Percentiles rank a stretch among this genome's conserved stretches.
Evolutionary conservation across 2,797 vertebrate genomes (phyloP).

Genomic region (Parambassis ranga): DNA sequence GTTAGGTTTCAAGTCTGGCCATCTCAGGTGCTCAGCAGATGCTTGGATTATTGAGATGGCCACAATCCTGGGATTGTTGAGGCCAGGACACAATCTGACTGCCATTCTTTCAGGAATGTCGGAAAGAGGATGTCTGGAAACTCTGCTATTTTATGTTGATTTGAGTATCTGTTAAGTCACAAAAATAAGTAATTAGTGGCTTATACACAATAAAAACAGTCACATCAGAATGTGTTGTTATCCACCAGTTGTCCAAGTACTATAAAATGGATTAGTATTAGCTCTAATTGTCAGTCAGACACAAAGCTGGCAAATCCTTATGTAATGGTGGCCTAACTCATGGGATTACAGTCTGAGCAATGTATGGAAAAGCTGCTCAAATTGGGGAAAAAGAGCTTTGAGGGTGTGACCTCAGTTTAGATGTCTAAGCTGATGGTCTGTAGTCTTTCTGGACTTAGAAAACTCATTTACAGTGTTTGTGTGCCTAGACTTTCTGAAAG

Average conservation of each 20-base stretch:
- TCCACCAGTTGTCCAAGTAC: constrained; percentile 53
- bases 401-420: constrained; percentile 22
- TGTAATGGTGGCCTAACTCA: constrained; percentile 67
- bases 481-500: background rate
- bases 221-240: constrained; percentile 36
- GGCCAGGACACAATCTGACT: constrained; percentile 31
- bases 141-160: background rate
- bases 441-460: constrained; percentile 8
- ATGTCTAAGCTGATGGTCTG: constrained; percentile 17
- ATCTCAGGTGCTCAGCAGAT: constrained; percentile 65
- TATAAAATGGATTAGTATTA: constrained; percentile 70
- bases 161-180: constrained; percentile 2
- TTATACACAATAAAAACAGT: background rate
- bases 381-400: constrained; percentile 45
- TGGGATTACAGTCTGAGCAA: constrained; percentile 67
- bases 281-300: constrained; percentile 69
- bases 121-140: constrained; percentile 8
- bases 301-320: constrained; percentile 74
- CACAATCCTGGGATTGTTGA: constrained; percentile 58
- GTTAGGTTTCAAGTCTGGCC: constrained; percentile 45
- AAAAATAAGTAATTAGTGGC: no score
- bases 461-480: background rate
- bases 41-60: constrained; percentile 53
- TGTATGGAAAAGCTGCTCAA: constrained; percentile 69
- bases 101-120: constrained; percentile 19